Percentiles rank a stretch among this genome's conserved stretches.
phyloP scores from a whole-genome alignment of 1,140 invertebrate species.

The Ruditapes philippinarum region DNA sequence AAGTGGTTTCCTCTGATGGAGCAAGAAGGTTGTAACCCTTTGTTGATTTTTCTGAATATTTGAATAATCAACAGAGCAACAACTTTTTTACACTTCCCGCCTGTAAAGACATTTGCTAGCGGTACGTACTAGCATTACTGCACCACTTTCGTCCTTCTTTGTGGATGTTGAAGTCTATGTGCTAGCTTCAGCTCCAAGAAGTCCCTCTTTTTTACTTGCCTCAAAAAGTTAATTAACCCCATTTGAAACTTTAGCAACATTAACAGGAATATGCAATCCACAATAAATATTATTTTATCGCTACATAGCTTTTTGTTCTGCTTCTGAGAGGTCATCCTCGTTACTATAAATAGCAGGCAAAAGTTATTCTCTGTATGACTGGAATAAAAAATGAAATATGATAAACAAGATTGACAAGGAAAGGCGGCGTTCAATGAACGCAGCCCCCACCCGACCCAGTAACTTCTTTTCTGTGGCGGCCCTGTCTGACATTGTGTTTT shows the following conservation, averaged over 20 bases:
- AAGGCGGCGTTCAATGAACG: no score
- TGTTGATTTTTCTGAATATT: slow-evolving; percentile 38
- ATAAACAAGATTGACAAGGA: no score
- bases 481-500: slow-evolving; percentile 69
- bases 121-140: slow-evolving; percentile 40
- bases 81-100: slow-evolving; percentile 59
- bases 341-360: slow-evolving; percentile 58
- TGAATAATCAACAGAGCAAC: slow-evolving; percentile 52
- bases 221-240: slow-evolving; percentile 46
- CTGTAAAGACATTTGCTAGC: slow-evolving; percentile 46
- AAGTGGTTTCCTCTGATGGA: slow-evolving; percentile 66
- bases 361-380: slow-evolving; percentile 51
- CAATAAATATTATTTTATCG: slow-evolving; percentile 51
- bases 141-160: slow-evolving; percentile 23
- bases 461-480: slow-evolving; percentile 67
- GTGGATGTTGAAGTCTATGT: slow-evolving; percentile 29
- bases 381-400: slow-evolving; percentile 45
- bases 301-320: slow-evolving; percentile 54
- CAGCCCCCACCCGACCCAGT: no score
- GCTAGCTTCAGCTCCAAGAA: slow-evolving; percentile 28
- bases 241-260: slow-evolving; percentile 54
- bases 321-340: slow-evolving; percentile 45
- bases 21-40: slow-evolving; percentile 17
- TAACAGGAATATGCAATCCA: slow-evolving; percentile 60
- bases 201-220: slow-evolving; percentile 23